Evolutionary conservation across 2,888 invertebrate species (phyloP), one percentile per base, ranked within the genome.

Genomic region (Alcis repandata): DNA sequence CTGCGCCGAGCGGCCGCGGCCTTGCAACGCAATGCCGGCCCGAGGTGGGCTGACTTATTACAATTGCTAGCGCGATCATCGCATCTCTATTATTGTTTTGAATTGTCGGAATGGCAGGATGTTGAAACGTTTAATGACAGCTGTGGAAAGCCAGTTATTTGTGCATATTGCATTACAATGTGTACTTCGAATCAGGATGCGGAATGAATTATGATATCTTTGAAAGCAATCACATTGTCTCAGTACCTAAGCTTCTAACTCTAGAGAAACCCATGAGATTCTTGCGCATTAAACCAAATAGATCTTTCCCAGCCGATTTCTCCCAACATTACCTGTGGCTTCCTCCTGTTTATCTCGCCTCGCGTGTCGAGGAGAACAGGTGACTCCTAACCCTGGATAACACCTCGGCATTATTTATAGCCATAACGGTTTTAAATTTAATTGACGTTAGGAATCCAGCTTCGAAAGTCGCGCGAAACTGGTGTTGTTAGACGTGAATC

Each of bases 361-460:
- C 60, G 70, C 72, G 70, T 70, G 72, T 62, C 58, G 51, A 59
- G 52, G 45, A 67, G 56, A 56, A 67, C 63, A 60, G 59, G 64
- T 59, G 66, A 64, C 67, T 60, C 64, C 57, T 72, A 64, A 68
- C 71, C 65, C 63, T 48, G 70, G 61, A 63, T 66, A 66, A 61
- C 60, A 66, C 36, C 63, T 59, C 59, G 51, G 27, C 67, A 69
- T 74, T 74, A 74, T 74, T 74, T 72, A 74, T 72, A 67, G 72
- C 64, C 33, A 63, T 72, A 71, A 72, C 74, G 72, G 71, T 66
- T 68, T 68, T 66, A 69, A 69, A 72, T 74, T 74, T 75, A 75
- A 75, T 75, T 74, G 74, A 75, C 74, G 68, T 69, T 65, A 59
- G 68, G 69, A 71, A 74, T 73, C 71, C 73, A 66, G 70, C 70